Conservation (phyloP, 2,113 vertebrate genomes). For the Astur gentilis region DNA sequence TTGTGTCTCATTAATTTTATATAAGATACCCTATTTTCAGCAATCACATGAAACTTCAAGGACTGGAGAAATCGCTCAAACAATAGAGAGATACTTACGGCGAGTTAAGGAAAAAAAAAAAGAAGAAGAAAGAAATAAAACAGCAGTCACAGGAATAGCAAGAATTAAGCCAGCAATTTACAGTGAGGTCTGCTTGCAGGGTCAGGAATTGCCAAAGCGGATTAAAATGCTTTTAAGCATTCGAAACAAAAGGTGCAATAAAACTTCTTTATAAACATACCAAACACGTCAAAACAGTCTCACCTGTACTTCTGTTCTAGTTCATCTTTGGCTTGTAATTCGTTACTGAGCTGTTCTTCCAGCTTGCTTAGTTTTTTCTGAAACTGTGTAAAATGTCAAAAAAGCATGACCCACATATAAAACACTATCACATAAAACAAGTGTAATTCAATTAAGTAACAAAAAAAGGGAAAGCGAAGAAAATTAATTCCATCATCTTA, state of each 20-base stretch:
- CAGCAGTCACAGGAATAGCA: not conserved
- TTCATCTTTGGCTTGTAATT: slow-evolving; percentile 91
- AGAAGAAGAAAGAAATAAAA: not conserved
- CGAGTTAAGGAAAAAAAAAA: not conserved
- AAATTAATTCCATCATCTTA: not conserved
- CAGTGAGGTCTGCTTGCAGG: not conserved
- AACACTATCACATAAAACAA: not conserved
- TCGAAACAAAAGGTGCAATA: not conserved
- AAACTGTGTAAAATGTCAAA: slow-evolving; percentile 75
- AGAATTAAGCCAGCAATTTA: not conserved
- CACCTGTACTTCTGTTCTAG: slow-evolving; percentile 92
- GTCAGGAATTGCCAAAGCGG: not conserved
- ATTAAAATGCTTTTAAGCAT: not conserved
- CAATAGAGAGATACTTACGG: not conserved
- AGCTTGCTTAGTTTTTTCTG: slow-evolving; percentile 88
- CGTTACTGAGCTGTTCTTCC: slow-evolving; percentile 87
- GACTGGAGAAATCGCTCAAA: not conserved
- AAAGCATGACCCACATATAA: not conserved
- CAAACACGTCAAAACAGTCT: not conserved
- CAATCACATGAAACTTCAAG: not conserved
- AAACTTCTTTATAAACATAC: not conserved
- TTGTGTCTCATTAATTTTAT: not conserved
- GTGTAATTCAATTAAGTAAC: not conserved
- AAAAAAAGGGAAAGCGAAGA: not conserved
- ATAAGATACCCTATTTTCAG: not conserved